Evolutionary conservation across 2,888 invertebrate species (phyloP), one percentile per base, ranked within the genome.

Genomic region (Amiota minor): DNA sequence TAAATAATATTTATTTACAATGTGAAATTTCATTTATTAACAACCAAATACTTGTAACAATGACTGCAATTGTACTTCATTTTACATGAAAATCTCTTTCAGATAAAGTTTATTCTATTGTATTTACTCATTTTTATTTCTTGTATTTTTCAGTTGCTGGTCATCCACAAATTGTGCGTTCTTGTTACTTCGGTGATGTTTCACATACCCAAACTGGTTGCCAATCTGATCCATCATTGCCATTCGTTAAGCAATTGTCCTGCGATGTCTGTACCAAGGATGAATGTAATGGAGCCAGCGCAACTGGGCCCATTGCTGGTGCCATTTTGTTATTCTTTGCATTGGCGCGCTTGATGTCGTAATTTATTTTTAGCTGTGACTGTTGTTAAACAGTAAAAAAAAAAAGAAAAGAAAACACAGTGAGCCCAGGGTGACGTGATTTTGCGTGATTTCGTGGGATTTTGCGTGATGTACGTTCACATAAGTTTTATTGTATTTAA

Each of bases 141-240:
- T 61, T 65, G 71, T 69, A 69, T n/a, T 23, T 75, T 72, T 0
- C 72, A 88, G 88, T 78, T 9, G 75, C 77, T 71, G 82, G 85
- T 6, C 75, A 75, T 14, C 76, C 78, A 0, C 80, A 80, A 46
- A 76, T 84, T 53, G 74, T 78, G 46, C 83, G 87, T 70, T 78
- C 77, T 72, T 89, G 89, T 73, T 89, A 81, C 76, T 89, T 85
- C 10, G 89, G 89, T 49, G 87, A 88, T 62, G n/a, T 87, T 0
- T 75, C 72, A 53, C 79, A 87, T 49, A 86, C 84, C 0, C 75
- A 83, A 4, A 49, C 62, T 1, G 89, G 89, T 12, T 89, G 89
- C 74, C 79, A 81, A 45, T 14, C 75, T 0, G 89, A 89, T 79
- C 86, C 87, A 14, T 56, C 81, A 0, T 70, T 86, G 73, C 83